Base-by-base conservation (phyloP, 2,113 vertebrate species). In the Panthera uncia region DNA sequence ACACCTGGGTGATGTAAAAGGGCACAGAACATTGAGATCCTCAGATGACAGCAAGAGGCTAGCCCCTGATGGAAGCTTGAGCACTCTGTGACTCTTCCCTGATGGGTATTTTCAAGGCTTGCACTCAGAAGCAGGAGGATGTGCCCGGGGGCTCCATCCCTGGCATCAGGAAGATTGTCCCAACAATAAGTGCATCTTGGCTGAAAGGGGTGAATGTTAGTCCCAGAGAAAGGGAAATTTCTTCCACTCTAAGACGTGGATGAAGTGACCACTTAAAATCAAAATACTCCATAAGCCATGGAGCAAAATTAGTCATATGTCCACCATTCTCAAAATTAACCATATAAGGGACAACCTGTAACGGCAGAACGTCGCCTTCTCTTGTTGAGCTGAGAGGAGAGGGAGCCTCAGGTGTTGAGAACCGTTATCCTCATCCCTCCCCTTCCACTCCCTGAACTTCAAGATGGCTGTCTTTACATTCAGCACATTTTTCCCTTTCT, bases 101-200 rank as follows among this genome's bases (percentile, higher is more conserved):
- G 55, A 41, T 2, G 29, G 36, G 9, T 14, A 7, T 1, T 29
- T 27, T 21, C 31, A 66, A 91, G 61, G 31, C 3, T 23, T 6
- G 4, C 31, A 23, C 25, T 57, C 36, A 31, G 38, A 82, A 45
- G 4, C 19, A 48, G 48, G 27, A 18, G 36, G 48, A 7, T 1
- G 23, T 19, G 2, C 16, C 31, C 0, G 0, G 31, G 25, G 41
- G 29, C 12, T 38, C 38, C 3, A 3, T 21, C 36, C 10, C n/a
- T 31, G 45, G 52, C 27, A 45, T 66, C 55, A 31, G 21, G 3
- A 16, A 90, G n/a, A 83, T 29, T 45, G 21, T 41, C 74, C 57
- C 55, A 29, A 33, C 7, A 7, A 8, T 16, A 92, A 71, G 55
- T n/a, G 21, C n/a, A 73, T 31, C 83, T 83, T 31, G 29, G 68